These are phyloP conservation scores for Chydorus sphaericus DNA, from an alignment of 2,888 invertebrate genomes.

Conservation along the genomic window DNA sequence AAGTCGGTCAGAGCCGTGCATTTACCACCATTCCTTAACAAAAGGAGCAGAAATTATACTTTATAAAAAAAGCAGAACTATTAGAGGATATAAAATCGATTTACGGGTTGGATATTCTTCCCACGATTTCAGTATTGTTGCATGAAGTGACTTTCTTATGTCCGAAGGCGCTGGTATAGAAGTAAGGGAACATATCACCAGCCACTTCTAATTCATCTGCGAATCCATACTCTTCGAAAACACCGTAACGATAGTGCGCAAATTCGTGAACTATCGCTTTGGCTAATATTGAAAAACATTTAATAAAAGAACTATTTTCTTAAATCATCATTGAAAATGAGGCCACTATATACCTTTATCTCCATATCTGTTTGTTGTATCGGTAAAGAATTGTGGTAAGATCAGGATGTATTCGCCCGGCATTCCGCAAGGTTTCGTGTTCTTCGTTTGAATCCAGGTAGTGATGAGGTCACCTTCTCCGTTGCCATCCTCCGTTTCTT, in stretches of 20 bases:
- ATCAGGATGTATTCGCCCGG: constrained; percentile 3
- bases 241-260: constrained; percentile 7
- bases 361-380: background rate
- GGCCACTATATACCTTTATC: constrained; percentile 9
- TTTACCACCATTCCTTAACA: background rate
- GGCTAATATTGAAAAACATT: background rate
- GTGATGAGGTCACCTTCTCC: background rate
- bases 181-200: background rate
- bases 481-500: background rate
- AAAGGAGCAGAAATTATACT: background rate
- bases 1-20: background rate
- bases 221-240: background rate
- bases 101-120: background rate
- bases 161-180: background rate
- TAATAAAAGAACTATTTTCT: too few species aligned
- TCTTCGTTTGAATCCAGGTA: background rate
- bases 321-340: too few species aligned
- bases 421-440: background rate
- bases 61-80: background rate
- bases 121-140: background rate
- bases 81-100: background rate
- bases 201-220: background rate
- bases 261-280: background rate
- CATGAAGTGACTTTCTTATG: background rate
- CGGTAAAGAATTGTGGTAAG: background rate